A percentile compares a stretch with the other conserved stretches of the same genome.
Conservation (phyloP, 2,888 invertebrate genomes). For the Caenorhabditis sinica region DNA sequence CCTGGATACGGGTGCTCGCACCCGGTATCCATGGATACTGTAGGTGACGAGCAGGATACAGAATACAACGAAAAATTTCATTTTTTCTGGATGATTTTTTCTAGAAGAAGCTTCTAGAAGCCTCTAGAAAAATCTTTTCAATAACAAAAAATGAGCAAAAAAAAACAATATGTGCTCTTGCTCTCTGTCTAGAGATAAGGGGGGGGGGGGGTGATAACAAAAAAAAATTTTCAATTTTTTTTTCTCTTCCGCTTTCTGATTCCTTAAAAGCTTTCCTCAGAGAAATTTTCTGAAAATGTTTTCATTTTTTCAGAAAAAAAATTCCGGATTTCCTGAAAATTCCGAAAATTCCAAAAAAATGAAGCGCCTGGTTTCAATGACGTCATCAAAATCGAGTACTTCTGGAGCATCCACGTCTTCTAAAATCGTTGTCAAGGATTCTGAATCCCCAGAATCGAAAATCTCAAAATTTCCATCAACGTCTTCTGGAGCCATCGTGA, state of each 20-base stretch:
- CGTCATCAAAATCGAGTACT: not conserved
- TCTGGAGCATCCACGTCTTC: not conserved
- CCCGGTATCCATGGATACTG: conserved; percentile 12
- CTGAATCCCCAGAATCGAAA: no score
- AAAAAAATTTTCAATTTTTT: no score
- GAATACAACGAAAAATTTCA: not conserved
- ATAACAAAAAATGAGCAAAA: not conserved
- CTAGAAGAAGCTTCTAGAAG: not conserved
- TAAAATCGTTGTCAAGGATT: no score
- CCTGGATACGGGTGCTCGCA: conserved; percentile 5
- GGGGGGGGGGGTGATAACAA: no score
- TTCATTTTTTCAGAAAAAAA: not conserved
- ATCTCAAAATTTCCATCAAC: no score
- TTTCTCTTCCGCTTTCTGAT: no score
- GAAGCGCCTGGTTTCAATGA: conserved; percentile 31
- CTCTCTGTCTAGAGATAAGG: no score
- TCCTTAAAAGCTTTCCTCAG: not conserved
- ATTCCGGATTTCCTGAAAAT: not conserved
- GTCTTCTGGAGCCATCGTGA: no score
- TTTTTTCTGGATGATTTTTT: not conserved
- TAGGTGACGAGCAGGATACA: not conserved
- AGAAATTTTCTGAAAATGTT: not conserved
- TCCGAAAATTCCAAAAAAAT: conserved; percentile 7
- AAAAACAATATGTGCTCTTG: not conserved
- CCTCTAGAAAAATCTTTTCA: no score